These are phyloP conservation scores for Nasonia oneida DNA, from an alignment of 2,888 invertebrate genomes.

Conservation along the genomic window DNA sequence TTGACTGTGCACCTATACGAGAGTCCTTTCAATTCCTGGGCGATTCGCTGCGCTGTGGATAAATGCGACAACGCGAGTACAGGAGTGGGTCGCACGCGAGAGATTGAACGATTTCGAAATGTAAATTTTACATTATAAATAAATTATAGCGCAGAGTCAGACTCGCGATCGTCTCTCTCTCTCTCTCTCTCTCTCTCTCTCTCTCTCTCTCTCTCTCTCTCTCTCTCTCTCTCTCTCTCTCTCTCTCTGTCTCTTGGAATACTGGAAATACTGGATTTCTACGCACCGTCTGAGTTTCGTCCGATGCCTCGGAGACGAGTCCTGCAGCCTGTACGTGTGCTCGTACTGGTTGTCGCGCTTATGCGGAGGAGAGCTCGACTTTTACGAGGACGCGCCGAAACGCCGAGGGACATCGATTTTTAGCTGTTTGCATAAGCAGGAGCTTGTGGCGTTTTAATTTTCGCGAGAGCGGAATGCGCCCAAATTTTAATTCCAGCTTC, in stretches of 20 bases:
- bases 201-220: background rate
- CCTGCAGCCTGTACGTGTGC: background rate
- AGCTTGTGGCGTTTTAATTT: background rate
- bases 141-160: slow-evolving; percentile 41
- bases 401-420: background rate
- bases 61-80: background rate
- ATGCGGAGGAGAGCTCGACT: background rate
- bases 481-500: background rate
- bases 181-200: background rate
- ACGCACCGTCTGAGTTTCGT: background rate
- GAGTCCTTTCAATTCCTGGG: too few relatives aligned
- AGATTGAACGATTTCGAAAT: slow-evolving; percentile 23
- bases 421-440: background rate
- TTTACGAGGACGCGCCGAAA: slow-evolving; percentile 29
- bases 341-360: background rate
- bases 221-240: background rate
- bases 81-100: background rate
- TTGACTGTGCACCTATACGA: too few relatives aligned
- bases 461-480: background rate
- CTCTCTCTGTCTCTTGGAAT: slow-evolving; percentile 11
- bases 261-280: slow-evolving; percentile 58
- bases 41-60: background rate
- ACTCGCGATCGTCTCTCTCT: background rate
- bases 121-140: slow-evolving; percentile 41
- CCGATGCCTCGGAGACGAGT: background rate